A percentile compares a stretch with the other conserved stretches of the same genome.
These are phyloP conservation scores for Laterallus jamaicensis DNA, from an alignment of 2,113 vertebrate species.

Conservation along the genomic window DNA sequence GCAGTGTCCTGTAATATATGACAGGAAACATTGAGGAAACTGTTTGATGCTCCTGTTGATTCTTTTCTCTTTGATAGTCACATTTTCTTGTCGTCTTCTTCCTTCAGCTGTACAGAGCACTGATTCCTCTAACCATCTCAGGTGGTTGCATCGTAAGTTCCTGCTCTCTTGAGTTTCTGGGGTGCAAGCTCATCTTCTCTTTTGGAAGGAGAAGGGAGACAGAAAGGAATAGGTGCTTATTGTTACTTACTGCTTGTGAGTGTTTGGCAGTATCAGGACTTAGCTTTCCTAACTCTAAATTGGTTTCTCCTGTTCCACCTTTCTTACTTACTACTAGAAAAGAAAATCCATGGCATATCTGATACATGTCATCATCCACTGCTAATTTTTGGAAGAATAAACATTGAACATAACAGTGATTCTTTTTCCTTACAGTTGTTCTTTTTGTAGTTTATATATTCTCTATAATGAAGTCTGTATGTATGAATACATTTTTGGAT, in stretches of 20 bases:
- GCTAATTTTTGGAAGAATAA: neutral
- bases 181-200: neutral
- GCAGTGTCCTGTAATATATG: neutral
- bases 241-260: neutral
- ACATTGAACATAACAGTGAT: neutral
- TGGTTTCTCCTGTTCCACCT: neutral
- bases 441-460: neutral
- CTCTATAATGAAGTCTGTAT: neutral
- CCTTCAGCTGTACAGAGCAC: neutral
- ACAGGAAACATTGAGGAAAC: neutral
- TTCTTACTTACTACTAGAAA: neutral
- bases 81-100: neutral
- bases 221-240: neutral
- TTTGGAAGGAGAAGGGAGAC: neutral
- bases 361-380: neutral
- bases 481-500: neutral
- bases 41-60: neutral
- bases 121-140: neutral
- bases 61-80: neutral
- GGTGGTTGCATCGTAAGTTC: too few relatives aligned
- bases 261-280: neutral
- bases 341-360: neutral
- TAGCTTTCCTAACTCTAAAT: neutral
- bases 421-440: neutral
- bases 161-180: neutral